phyloP scores from a whole-genome alignment of 2,797 vertebrate species.

The Enteromius fasciolatus region DNA sequence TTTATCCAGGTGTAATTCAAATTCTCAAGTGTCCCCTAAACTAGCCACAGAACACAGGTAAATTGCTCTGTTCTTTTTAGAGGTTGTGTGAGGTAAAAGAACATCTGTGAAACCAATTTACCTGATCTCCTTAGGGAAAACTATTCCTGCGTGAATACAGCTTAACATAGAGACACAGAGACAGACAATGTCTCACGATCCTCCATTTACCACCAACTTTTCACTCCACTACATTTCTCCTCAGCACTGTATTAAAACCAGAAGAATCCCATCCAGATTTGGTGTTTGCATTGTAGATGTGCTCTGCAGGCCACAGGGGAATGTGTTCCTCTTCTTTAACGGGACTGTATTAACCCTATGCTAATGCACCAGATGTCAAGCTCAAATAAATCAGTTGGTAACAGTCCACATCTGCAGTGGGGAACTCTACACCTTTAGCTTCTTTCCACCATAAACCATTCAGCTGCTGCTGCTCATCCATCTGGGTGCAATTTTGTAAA shows the following conservation, averaged over 20 bases:
- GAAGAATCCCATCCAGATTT: constrained; percentile 64
- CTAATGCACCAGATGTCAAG: constrained; percentile 77
- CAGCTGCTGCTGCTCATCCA: constrained; percentile 72
- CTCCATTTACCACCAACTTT: constrained; percentile 22
- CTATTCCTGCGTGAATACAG: not conserved
- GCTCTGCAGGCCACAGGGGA: constrained; percentile 67
- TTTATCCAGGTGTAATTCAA: not conserved
- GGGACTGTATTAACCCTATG: constrained; percentile 74
- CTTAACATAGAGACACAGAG: constrained; percentile 63
- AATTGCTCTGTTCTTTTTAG: not conserved
- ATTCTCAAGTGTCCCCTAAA: not conserved
- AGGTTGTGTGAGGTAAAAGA: not conserved
- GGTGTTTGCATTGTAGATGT: constrained; percentile 74
- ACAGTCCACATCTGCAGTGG: constrained; percentile 67
- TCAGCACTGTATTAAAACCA: constrained; percentile 1
- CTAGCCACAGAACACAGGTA: not conserved
- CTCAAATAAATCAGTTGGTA: constrained; percentile 74
- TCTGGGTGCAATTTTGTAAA: constrained; percentile 69
- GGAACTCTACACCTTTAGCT: constrained; percentile 65
- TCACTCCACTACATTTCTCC: constrained; percentile 58
- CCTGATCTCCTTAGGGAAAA: constrained; percentile 1
- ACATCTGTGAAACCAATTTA: constrained; percentile 28
- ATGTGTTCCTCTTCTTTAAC: constrained; percentile 69
- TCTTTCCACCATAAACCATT: constrained; percentile 64
- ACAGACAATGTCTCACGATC: constrained; percentile 62